phyloP scores from a whole-genome alignment of 1,140 invertebrate genomes.

The Trachymyrmex cornetzi region DNA sequence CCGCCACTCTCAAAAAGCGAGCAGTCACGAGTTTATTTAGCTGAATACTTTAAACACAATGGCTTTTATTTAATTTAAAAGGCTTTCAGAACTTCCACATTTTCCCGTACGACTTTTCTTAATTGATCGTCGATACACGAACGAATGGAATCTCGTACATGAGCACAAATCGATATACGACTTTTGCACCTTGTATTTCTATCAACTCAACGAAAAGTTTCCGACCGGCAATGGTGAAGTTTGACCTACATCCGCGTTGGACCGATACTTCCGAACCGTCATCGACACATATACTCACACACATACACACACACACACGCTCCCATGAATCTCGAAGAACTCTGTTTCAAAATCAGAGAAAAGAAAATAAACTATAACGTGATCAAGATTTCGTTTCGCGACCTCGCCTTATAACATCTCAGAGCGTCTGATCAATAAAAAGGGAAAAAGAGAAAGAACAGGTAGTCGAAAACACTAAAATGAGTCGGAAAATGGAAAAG shows the following conservation, averaged over 20 bases:
- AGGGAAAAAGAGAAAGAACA: slow-evolving; percentile 13
- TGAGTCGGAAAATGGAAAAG: slow-evolving; percentile 49
- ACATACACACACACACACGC: not conserved
- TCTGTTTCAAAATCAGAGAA: slow-evolving; percentile 36
- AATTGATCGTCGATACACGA: slow-evolving; percentile 29
- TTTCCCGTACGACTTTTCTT: slow-evolving; percentile 1
- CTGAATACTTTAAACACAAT: slow-evolving; percentile 8
- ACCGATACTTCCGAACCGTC: slow-evolving; percentile 43
- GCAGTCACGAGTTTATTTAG: not conserved
- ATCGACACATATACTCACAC: slow-evolving; percentile 14
- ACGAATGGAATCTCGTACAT: slow-evolving; percentile 5
- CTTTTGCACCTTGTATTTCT: slow-evolving; percentile 50
- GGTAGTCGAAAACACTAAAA: slow-evolving; percentile 58
- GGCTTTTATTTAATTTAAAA: slow-evolving; percentile 22
- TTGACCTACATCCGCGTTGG: slow-evolving; percentile 37
- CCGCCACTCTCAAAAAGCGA: not conserved
- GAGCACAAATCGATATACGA: slow-evolving; percentile 45
- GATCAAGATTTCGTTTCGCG: slow-evolving; percentile 59
- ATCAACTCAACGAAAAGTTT: slow-evolving; percentile 39
- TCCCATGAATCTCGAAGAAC: not conserved
- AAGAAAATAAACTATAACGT: slow-evolving; percentile 56
- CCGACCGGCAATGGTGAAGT: slow-evolving; percentile 33
- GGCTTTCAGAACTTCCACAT: not conserved
- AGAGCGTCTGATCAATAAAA: slow-evolving; percentile 49
- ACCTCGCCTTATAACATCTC: slow-evolving; percentile 44